Evolutionary conservation across 2,797 vertebrate genomes (phyloP).

Genomic region (Monodelphis domestica): DNA sequence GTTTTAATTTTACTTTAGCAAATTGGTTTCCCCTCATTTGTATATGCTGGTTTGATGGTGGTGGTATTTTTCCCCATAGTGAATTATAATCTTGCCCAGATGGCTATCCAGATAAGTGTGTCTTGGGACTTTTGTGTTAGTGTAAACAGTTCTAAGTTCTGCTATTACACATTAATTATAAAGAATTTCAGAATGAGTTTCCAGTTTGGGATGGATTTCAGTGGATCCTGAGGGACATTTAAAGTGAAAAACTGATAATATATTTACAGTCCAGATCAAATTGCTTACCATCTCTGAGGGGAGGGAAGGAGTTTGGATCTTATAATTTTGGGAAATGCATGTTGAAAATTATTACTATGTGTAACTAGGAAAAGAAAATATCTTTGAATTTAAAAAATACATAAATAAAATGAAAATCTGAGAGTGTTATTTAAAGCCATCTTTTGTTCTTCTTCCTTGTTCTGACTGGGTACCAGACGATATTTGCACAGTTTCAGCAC

Average conservation of each 20-base stretch:
- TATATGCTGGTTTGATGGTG: not conserved
- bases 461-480: slow-evolving; percentile 86
- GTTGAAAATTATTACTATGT: too few relatives aligned
- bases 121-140: not conserved
- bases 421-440: not conserved
- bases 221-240: not conserved
- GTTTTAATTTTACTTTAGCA: not conserved
- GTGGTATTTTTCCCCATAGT: not conserved
- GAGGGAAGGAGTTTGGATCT: too few relatives aligned
- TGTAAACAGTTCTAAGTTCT: not conserved
- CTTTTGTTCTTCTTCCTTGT: not conserved
- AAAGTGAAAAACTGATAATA: not conserved
- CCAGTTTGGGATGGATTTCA: not conserved
- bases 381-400: too few relatives aligned
- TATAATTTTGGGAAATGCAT: too few relatives aligned
- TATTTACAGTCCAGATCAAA: too few relatives aligned
- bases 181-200: not conserved
- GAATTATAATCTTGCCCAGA: not conserved
- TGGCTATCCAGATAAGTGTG: not conserved
- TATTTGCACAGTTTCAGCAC: slow-evolving; percentile 98
- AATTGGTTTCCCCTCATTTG: not conserved
- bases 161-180: not conserved
- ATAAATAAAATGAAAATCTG: too few relatives aligned
- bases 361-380: too few relatives aligned
- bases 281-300: too few relatives aligned